Percentiles rank a stretch among this genome's conserved stretches.
Conservation (phyloP, 2,888 invertebrate genomes). For the Drosophila stalkeri region DNA sequence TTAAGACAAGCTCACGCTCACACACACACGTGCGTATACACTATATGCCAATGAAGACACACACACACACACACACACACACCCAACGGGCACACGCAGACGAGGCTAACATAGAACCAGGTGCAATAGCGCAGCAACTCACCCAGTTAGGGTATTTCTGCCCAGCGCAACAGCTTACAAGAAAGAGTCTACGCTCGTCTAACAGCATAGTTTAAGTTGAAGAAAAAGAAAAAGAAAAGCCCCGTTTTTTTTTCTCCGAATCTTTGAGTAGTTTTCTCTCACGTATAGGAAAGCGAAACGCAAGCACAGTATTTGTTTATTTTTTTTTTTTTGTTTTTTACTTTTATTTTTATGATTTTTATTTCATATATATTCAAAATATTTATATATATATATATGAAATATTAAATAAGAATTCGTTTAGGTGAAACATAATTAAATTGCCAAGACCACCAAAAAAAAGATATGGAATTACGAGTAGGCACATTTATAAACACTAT, state of each 20-base stretch:
- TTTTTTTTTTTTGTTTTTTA: constrained; percentile 56
- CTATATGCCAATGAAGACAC: neutral
- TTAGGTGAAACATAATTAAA: constrained; percentile 11
- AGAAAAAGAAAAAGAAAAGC: constrained; percentile 8
- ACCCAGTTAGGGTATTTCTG: neutral
- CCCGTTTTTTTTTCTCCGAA: constrained; percentile 29
- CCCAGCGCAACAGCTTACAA: constrained; percentile 17
- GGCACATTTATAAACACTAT: constrained; percentile 43
- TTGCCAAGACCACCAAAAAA: constrained; percentile 58
- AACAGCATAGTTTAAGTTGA: constrained; percentile 47
- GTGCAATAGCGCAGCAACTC: constrained; percentile 27
- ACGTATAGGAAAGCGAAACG: constrained; percentile 24
- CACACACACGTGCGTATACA: neutral
- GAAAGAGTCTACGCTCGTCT: constrained; percentile 47
- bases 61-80: neutral
- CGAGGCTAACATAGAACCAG: constrained; percentile 1
- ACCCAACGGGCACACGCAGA: constrained; percentile 2
- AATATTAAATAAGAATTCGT: constrained; percentile 19
- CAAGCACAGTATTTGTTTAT: constrained; percentile 68
- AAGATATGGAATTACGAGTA: neutral
- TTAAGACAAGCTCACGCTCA: constrained; percentile 34
- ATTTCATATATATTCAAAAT: neutral
- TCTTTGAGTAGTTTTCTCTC: constrained; percentile 46
- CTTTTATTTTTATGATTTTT: constrained; percentile 49
- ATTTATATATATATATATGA: constrained; percentile 19